Evolutionary conservation across 2,888 invertebrate genomes (phyloP), one percentile per base, ranked within the genome.

Genomic region (Disparrhopalites patrizii): DNA sequence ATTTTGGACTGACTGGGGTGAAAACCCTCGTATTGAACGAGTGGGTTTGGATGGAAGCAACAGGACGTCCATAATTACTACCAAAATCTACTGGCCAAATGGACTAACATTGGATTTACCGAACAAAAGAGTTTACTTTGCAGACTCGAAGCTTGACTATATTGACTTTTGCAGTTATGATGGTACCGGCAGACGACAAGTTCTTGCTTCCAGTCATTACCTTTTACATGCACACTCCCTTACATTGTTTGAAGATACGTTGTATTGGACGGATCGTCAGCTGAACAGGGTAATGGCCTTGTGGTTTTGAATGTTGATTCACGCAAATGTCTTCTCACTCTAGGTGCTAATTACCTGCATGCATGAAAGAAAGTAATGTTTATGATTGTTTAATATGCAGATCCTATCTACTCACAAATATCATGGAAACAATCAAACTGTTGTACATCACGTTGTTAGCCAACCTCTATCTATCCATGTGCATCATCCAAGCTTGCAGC

Each of bases 1-100:
- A 64, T 99, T 99, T 83, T 99, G 98, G 98, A 94, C 95, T 0
- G 98, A 99, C 80, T 98, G 98, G 98, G 97, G 97, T 47, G 93
- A 95, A 79, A 91, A 95, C 80, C 98, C 99, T 0, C 83, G 96
- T 1, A 91, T 99, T 66, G 98, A 99, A 79, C 83, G 96, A 65
- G 89, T 95, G 5, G 95, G 95, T 18, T 91, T 99, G 92, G 98
- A 99, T 78, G 98, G 98, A 0, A 87, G 87, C 0, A 88, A 88
- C 76, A 85, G 96, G 4, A 84, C 84, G 20, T 86, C 87, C 0
- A 93, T 97, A 58, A 90, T 97, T 55, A 90, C 87, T 50, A 93
- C 93, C 0, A 96, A 96, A 79, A 93, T 99, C 69, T 97, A 93
- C 81, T 98, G 97, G 97, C 98, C 98, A 0, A 98, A 97, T 78